A percentile compares a stretch with the other conserved stretches of the same genome.
Evolutionary conservation across 1,140 invertebrate genomes (phyloP).

Genomic region (Pemphigus obesinymphae): DNA sequence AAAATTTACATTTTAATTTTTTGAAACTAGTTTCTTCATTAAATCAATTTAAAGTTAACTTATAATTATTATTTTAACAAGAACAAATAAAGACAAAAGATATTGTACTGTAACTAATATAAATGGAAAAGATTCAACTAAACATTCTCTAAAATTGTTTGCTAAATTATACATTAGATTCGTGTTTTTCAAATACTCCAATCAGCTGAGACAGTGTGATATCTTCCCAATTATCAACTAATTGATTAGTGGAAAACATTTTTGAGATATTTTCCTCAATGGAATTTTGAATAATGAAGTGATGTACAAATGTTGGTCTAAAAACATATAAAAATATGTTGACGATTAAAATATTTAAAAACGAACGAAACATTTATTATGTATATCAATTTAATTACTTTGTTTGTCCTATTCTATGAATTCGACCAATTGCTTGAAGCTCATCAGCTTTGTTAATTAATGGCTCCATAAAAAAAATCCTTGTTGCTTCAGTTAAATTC

Average conservation of each 20-base stretch:
- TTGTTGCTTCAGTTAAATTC: slow-evolving; percentile 74
- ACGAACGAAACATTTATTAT: slow-evolving; percentile 74
- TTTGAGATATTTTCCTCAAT: slow-evolving; percentile 29
- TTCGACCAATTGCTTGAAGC: slow-evolving; percentile 70
- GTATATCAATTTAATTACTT: slow-evolving; percentile 61
- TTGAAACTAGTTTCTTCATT: too few relatives aligned
- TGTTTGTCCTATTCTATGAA: slow-evolving; percentile 75
- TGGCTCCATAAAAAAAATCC: slow-evolving; percentile 73
- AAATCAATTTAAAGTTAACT: neutral
- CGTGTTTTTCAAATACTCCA: slow-evolving; percentile 14
- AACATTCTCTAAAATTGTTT: neutral
- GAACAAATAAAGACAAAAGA: neutral
- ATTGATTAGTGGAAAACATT: neutral
- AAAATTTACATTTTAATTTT: too few relatives aligned
- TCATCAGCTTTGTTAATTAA: slow-evolving; percentile 69
- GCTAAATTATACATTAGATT: neutral
- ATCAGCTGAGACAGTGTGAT: slow-evolving; percentile 4
- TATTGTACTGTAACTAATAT: neutral
- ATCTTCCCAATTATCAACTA: neutral
- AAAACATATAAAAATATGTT: slow-evolving; percentile 54
- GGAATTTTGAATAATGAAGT: slow-evolving; percentile 14
- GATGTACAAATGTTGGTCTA: slow-evolving; percentile 29
- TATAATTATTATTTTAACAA: too few relatives aligned
- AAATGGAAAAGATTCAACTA: neutral
- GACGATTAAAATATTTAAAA: slow-evolving; percentile 60